phyloP scores from a whole-genome alignment of 2,113 vertebrate species.

The Cromileptes altivelis region DNA sequence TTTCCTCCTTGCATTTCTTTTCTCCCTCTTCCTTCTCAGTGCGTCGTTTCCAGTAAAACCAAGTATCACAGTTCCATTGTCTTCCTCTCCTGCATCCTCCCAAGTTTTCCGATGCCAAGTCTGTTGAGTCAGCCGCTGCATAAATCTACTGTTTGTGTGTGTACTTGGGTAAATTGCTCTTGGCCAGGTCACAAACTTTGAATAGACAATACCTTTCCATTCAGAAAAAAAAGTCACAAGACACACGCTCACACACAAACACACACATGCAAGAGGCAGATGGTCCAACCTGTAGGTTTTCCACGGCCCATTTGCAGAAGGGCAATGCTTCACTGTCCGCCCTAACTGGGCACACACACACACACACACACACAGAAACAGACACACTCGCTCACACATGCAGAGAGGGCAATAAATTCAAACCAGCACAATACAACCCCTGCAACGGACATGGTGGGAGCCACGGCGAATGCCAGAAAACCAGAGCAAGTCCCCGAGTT shows the following conservation, averaged over 20 bases:
- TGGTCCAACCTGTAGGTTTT: slow-evolving; percentile 70
- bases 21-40: slow-evolving; percentile 23
- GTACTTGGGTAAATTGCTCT: slow-evolving; percentile 30
- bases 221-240: slow-evolving; percentile 53
- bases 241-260: slow-evolving; percentile 8
- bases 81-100: slow-evolving; percentile 44
- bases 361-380: slow-evolving; percentile 37
- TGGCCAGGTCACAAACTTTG: slow-evolving; percentile 48
- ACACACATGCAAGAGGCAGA: slow-evolving; percentile 46
- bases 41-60: slow-evolving; percentile 58
- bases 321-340: slow-evolving; percentile 64
- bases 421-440: slow-evolving; percentile 68
- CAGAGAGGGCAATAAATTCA: slow-evolving; percentile 68
- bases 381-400: slow-evolving; percentile 26
- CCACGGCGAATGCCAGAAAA: slow-evolving; percentile 58
- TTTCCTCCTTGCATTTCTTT: slow-evolving; percentile 9
- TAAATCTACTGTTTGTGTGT: slow-evolving; percentile 36
- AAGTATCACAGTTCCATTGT: slow-evolving; percentile 55
- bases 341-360: slow-evolving; percentile 29
- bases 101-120: slow-evolving; percentile 48
- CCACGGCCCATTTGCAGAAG: slow-evolving; percentile 52
- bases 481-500: slow-evolving; percentile 59
- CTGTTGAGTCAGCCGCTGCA: slow-evolving; percentile 58
- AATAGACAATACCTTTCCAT: slow-evolving; percentile 54
- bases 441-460: slow-evolving; percentile 57